A percentile compares a stretch with the other conserved stretches of the same genome.
These are phyloP conservation scores for Lacerta agilis DNA, from an alignment of 2,797 vertebrate species.

Conservation along the genomic window DNA sequence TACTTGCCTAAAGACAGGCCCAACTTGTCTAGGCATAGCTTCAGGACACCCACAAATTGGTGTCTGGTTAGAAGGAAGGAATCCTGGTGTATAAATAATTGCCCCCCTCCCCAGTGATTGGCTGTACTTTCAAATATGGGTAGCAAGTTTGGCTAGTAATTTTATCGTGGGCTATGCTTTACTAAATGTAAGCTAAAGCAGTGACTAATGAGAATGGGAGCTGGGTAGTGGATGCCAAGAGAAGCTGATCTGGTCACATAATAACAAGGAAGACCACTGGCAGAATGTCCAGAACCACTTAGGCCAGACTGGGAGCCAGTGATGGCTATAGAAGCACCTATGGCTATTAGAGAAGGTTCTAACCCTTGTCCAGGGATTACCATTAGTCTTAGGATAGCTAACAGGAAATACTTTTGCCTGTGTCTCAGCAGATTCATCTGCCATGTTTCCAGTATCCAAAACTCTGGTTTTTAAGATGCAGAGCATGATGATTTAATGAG, in stretches of 20 bases:
- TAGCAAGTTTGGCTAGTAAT: too few species aligned
- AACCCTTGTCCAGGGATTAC: too few species aligned
- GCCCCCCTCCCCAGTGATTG: too few species aligned
- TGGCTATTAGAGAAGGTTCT: neutral
- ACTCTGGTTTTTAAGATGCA: neutral
- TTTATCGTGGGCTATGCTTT: neutral
- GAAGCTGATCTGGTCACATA: neutral
- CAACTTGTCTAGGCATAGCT: too few species aligned
- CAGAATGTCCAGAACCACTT: neutral
- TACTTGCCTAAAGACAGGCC: too few species aligned
- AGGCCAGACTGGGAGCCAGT: neutral
- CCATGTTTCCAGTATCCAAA: neutral
- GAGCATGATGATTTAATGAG: neutral
- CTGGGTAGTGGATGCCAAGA: neutral
- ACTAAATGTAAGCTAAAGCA: neutral
- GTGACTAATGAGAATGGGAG: neutral
- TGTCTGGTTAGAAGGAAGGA: too few species aligned
- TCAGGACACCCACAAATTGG: too few species aligned
- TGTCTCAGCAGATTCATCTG: neutral
- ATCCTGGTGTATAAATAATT: too few species aligned
- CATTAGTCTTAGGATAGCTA: neutral
- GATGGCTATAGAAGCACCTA: neutral
- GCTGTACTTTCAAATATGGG: too few species aligned
- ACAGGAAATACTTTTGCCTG: neutral
- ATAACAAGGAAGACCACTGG: neutral